Base-by-base conservation (phyloP, 92 coral and sea anemone species). In the Diadumene lineata region DNA sequence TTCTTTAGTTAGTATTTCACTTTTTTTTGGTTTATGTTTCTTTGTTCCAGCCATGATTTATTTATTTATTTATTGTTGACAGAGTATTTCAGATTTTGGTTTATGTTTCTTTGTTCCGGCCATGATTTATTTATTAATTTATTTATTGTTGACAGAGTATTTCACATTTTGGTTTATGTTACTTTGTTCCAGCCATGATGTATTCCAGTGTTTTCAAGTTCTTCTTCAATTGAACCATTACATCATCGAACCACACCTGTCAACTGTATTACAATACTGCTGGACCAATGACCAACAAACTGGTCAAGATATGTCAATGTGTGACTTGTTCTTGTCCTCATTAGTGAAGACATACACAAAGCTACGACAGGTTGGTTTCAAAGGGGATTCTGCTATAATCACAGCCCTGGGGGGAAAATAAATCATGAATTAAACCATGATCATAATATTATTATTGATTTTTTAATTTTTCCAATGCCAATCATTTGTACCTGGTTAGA, bases 241-340 rank as follows among this genome's bases (percentile, higher is more conserved):
- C 32, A 81, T 85, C 69, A 56, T 88, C n/a, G 97, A 84, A 79
- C 93, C 90, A 31, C 86, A 85, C 62, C 62, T 91, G 60, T 73
- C 68, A n/a, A 50, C 51, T 1, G 75, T 91, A 19, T 79, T 92
- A 76, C 53, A 60, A 50, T 56, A 81, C 79, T 64, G 83, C 33
- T 91, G 96, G 92, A 76, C 21, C 0, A 31, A 27, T 51, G 28
- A 70, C 6, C 48, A 63, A 30, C 31, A 53, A 6, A 6, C 27
- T 23, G 31, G 64, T 50, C 48, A 13, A 22, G 3, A 58, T 26
- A 58, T 53, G 60, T 4, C 60, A 6, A 53, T 23, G n/a, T 53
- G 60, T 53, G 6, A 53, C 19, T 53, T 4, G 10, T 53, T 53
- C n/a, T 53, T 15, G 2, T 21, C 19, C n/a, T 9, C 21, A 21